Evolutionary conservation across 2,888 invertebrate species (phyloP).

Genomic region (Lepidonotus clava): DNA sequence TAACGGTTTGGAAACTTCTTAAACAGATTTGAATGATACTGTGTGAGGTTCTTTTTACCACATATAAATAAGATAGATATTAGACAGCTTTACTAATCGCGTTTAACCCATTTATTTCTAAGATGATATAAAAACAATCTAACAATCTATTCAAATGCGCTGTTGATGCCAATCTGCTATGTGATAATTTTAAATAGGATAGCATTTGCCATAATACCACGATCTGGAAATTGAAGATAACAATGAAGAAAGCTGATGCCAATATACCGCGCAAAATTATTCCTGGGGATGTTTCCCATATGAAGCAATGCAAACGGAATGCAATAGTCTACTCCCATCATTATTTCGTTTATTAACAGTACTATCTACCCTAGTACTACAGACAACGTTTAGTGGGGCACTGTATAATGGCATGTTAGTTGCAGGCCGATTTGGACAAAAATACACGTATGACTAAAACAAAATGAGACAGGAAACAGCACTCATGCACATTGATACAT

Average conservation of each 20-base stretch:
- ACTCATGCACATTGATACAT: neutral
- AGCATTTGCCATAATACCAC: neutral
- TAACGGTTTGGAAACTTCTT: no score
- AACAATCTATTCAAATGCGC: no score
- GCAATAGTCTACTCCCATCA: neutral
- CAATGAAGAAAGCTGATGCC: neutral
- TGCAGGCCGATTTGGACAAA: neutral
- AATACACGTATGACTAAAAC: slow-evolving; percentile 8
- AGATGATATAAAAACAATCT: no score
- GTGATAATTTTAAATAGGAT: no score
- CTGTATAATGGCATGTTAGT: neutral
- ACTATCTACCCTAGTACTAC: slow-evolving; percentile 11
- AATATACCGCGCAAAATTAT: slow-evolving; percentile 22
- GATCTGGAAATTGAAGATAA: neutral
- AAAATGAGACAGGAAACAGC: neutral
- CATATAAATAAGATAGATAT: no score
- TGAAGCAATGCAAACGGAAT: slow-evolving; percentile 5
- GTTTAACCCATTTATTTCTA: no score
- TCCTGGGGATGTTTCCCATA: neutral
- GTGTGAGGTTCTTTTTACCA: no score
- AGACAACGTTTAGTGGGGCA: slow-evolving; percentile 8
- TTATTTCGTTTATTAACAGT: neutral
- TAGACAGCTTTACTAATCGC: no score
- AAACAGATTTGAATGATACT: no score
- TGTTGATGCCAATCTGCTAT: no score